Evolutionary conservation across 2,888 invertebrate genomes (phyloP), one percentile per base, ranked within the genome.

Genomic region (Mythimna albipuncta): DNA sequence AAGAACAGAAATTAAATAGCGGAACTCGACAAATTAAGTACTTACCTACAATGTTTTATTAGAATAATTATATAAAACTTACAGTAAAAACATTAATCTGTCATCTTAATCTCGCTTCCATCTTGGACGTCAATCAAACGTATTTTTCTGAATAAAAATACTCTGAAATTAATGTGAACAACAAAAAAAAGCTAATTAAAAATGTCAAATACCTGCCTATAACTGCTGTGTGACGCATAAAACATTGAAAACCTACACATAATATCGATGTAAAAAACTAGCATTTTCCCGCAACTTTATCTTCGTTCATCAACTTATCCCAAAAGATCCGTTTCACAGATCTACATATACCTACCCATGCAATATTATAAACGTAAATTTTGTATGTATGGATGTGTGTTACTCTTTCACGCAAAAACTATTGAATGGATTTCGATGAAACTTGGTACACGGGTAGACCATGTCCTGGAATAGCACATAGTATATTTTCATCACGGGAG

Each of bases 91-190:
- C 2, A 64, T 50, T n/a, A 64, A 50, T 50, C 26, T 4, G 13
- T 32, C 21, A 16, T 21, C 9, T 6, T 64, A 16, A 64, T 54
- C 52, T 64, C 10, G 16, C 10, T 16, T 4, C 16, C 35, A 64
- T 64, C 35, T 54, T 16, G 16, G 38, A 38, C n/a, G 64, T 64
- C 64, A 52, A 6, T 64, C 64, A 52, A 6, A 16, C 21, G n/a
- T 55, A 13, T 35, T 52, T 64, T 52, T 6, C n/a, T 19, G 6
- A 47, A 16, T 26, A 11, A 13, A 55, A 26, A 55, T 26, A 26
- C 55, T 26, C 4, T 21, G 6, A 21, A 16, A 16, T 9, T 2
- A 16, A 16, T 41, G 21, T n/a, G 50, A 54, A 4, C 11, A 54
- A 54, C 2, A 54, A 54, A 11, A 54, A 21, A 21, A 54, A 11